A percentile compares a stretch with the other conserved stretches of the same genome.
phyloP scores from a whole-genome alignment of 2,797 vertebrate species.

The Eupleurogrammus muticus region DNA sequence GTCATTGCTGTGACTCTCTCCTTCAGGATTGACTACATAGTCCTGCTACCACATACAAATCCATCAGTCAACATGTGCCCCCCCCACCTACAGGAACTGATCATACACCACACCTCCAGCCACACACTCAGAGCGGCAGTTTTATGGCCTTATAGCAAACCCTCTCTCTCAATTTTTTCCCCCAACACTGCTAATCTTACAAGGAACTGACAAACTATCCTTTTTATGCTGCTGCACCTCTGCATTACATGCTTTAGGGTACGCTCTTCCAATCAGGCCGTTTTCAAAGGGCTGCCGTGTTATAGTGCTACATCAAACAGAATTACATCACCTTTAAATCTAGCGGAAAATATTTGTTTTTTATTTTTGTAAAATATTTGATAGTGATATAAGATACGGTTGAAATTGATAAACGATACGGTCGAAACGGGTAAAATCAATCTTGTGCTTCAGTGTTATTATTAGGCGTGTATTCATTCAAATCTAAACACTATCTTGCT shows the following conservation, averaged over 20 bases:
- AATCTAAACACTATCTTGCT: not conserved
- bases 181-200: slow-evolving; percentile 37
- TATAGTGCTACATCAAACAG: slow-evolving; percentile 14
- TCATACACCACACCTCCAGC: too few relatives aligned
- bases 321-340: slow-evolving; percentile 28
- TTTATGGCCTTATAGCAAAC: slow-evolving; percentile 45
- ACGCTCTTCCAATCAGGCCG: slow-evolving; percentile 31
- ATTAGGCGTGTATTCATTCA: not conserved
- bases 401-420: not conserved
- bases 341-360: slow-evolving; percentile 16
- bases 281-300: slow-evolving; percentile 33
- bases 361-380: not conserved
- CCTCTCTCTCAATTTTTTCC: slow-evolving; percentile 24
- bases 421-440: not conserved
- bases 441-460: not conserved
- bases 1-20: too few relatives aligned
- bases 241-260: slow-evolving; percentile 25
- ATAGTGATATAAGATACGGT: not conserved
- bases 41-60: too few relatives aligned
- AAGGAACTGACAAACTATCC: slow-evolving; percentile 42
- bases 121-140: not conserved
- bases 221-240: slow-evolving; percentile 19
- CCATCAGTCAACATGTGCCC: too few relatives aligned
- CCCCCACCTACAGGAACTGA: too few relatives aligned
- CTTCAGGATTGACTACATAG: too few relatives aligned